These are phyloP conservation scores for Centropyge bicolor DNA, from an alignment of 2,797 vertebrate species.

Conservation along the genomic window DNA sequence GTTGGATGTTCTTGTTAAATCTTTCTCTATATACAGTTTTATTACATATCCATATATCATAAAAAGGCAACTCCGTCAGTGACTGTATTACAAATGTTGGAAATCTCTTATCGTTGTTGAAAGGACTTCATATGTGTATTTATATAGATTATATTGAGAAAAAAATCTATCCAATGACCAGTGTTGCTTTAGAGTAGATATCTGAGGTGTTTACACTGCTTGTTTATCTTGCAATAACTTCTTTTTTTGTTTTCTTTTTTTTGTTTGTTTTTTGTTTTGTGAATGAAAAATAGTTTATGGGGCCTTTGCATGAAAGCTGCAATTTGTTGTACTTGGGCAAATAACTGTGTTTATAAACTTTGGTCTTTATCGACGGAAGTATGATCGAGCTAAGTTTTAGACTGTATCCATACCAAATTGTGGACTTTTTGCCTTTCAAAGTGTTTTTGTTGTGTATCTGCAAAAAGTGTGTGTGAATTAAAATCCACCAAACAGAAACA, in stretches of 20 bases:
- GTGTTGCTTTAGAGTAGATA: constrained; percentile 90
- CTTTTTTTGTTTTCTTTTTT: constrained; percentile 65
- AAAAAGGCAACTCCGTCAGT: constrained; percentile 85
- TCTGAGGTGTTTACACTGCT: constrained; percentile 90
- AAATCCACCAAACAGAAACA: constrained; percentile 90
- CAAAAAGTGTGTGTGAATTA: constrained; percentile 90
- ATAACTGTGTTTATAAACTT: constrained; percentile 87
- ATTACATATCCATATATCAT: constrained; percentile 85
- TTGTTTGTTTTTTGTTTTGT: constrained; percentile 76
- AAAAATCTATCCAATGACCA: constrained; percentile 89
- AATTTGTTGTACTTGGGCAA: constrained; percentile 87
- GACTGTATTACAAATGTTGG: constrained; percentile 87
- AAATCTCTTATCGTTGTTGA: constrained; percentile 89
- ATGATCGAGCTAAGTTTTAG: constrained; percentile 83
- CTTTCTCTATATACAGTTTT: constrained; percentile 83
- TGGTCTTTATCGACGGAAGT: constrained; percentile 79
- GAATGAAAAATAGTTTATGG: constrained; percentile 87
- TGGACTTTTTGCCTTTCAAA: constrained; percentile 86
- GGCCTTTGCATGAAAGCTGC: constrained; percentile 91
- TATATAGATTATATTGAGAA: constrained; percentile 91
- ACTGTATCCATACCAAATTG: constrained; percentile 89
- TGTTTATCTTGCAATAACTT: constrained; percentile 92
- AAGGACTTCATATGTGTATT: constrained; percentile 90
- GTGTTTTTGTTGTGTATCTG: constrained; percentile 87
- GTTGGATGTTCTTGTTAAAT: constrained; percentile 80